Percentiles rank a stretch among this genome's conserved stretches.
These are phyloP conservation scores for Rostratula benghalensis DNA, from an alignment of 2,113 vertebrate genomes.

Conservation along the genomic window DNA sequence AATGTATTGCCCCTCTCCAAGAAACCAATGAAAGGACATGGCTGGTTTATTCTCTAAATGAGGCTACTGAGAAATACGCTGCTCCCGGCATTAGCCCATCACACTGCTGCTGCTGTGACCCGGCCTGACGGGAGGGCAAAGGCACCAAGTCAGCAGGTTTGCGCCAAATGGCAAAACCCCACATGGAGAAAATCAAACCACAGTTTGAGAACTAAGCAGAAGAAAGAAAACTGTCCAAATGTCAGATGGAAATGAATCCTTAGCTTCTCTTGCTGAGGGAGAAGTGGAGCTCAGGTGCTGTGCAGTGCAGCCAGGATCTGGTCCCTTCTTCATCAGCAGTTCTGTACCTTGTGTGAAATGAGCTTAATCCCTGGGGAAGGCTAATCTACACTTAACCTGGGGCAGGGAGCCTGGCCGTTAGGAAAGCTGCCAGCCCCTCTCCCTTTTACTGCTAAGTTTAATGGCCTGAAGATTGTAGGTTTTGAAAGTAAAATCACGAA, in stretches of 20 bases:
- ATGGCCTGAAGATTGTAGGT: conserved; percentile 22
- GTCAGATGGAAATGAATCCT: background rate
- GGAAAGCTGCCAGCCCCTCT: conserved; percentile 31
- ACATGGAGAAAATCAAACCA: background rate
- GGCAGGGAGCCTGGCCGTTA: conserved; percentile 31
- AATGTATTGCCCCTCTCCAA: conserved; percentile 41
- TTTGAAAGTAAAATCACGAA: conserved; percentile 18
- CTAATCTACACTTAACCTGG: conserved; percentile 19
- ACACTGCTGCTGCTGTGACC: background rate
- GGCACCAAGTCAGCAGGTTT: background rate
- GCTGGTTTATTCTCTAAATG: conserved; percentile 51
- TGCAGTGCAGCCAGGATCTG: background rate
- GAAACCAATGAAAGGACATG: conserved; percentile 31
- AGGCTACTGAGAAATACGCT: background rate
- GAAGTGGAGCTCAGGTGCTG: background rate
- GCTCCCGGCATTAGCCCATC: background rate
- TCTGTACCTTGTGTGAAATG: background rate
- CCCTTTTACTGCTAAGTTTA: background rate
- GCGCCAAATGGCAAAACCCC: background rate
- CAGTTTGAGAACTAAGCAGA: background rate
- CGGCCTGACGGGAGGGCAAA: background rate
- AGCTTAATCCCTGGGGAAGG: background rate
- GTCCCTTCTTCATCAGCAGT: background rate
- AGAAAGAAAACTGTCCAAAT: background rate
- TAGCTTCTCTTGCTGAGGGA: background rate